Base-by-base conservation (phyloP, 2,797 vertebrate species). In the Eulemur coronatus region DNA sequence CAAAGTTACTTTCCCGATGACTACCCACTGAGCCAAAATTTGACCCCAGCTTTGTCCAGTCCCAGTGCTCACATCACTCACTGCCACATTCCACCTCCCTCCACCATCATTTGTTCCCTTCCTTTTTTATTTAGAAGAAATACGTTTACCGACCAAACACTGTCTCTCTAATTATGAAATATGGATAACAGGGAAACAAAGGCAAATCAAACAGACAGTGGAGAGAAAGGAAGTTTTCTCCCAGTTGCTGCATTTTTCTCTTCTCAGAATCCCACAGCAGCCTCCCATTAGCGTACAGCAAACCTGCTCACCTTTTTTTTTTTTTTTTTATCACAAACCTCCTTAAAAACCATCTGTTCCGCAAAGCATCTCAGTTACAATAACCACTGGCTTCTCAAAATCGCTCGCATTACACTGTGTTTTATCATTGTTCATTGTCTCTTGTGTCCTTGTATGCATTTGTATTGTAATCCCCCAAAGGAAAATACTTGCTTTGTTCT, bases 311-410 rank as follows among this genome's bases (percentile, higher is more conserved):
- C 24, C 50, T 95, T 87, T 63, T 59, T 57, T 57, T 55, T 41
- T 57, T 61, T 24, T 43, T 63, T 63, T 65, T 84, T 43, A 82
- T 96, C 69, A 91, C 57, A 84, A 88, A 46, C 48, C 48, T 94
- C 70, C 86, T 97, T 76, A 80, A 81, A 89, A 89, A n/a, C 65
- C 82, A 90, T 89, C 65, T 97, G 89, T 81, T 96, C 20, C 0
- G 0, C 72, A 91, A 82, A 85, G 76, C 38, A 67, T 76, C 91
- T 65, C 75, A 35, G 61, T 43, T 52, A 61, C 38, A 81, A 75
- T 79, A 86, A 87, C 38, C 13, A 52, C 38, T 67, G 12, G 22
- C 10, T n/a, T 86, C 70, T 91, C 6, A 7, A 52, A 50, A 61
- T 43, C 52, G 43, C 38, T 89, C 2, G 0, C 17, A n/a, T 17